A percentile compares a stretch with the other conserved stretches of the same genome.
Conservation (phyloP, 2,113 vertebrate genomes). For the Spilogale gracilis region DNA sequence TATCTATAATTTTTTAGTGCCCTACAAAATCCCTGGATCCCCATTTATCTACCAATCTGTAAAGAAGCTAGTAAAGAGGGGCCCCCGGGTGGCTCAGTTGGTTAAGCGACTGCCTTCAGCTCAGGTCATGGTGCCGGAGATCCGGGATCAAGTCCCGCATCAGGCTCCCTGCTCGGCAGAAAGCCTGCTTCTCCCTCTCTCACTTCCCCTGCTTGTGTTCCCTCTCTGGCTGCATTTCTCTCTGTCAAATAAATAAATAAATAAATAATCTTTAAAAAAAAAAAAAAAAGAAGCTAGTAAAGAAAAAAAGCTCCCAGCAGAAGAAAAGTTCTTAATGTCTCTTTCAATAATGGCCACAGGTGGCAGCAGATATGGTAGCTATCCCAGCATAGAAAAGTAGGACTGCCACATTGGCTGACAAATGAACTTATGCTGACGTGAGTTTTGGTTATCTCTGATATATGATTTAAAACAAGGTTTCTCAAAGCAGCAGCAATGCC, state of each 20-base stretch:
- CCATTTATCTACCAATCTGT: background rate
- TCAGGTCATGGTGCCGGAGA: too few species aligned
- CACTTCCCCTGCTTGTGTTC: too few species aligned
- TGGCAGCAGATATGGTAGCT: background rate
- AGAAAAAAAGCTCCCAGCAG: background rate
- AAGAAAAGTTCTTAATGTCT: background rate
- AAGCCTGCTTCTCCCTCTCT: too few species aligned
- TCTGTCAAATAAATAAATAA: too few species aligned
- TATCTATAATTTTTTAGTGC: background rate
- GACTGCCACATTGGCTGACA: background rate
- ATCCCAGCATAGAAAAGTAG: background rate
- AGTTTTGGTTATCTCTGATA: background rate
- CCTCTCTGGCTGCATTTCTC: too few species aligned
- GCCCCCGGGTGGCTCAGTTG: too few species aligned
- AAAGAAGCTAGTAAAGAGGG: background rate
- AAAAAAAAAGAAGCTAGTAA: background rate
- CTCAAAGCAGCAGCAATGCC: background rate
- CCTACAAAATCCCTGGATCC: background rate
- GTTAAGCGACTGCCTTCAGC: too few species aligned
- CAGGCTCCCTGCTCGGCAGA: too few species aligned
- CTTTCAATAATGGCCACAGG: background rate
- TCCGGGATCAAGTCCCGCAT: too few species aligned
- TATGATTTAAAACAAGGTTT: background rate
- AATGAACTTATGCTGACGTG: background rate
- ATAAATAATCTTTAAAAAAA: too few species aligned